A percentile compares a stretch with the other conserved stretches of the same genome.
These are phyloP conservation scores for Acleris literana DNA, from an alignment of 2,888 invertebrate species.

Conservation along the genomic window DNA sequence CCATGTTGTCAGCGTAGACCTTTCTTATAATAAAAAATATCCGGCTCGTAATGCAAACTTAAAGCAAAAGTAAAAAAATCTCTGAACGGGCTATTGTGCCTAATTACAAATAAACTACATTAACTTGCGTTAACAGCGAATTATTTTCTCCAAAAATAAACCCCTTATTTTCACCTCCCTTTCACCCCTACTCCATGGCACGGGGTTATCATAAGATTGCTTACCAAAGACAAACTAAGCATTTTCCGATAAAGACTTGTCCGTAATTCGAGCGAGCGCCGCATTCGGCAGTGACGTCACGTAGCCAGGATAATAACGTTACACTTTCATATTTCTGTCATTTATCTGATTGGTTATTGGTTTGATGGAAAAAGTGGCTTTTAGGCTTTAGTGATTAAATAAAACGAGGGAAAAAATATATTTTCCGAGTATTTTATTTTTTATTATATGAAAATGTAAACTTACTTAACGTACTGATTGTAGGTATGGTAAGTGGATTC, in stretches of 20 bases:
- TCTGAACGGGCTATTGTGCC: neutral
- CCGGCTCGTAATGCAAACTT: too few species aligned
- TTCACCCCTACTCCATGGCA: constrained; percentile 28
- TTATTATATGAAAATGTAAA: too few species aligned
- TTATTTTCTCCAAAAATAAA: neutral
- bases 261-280: constrained; percentile 47
- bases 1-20: too few species aligned
- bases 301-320: constrained; percentile 46
- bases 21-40: too few species aligned
- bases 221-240: constrained; percentile 55
- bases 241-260: constrained; percentile 54
- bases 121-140: neutral
- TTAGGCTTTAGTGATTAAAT: neutral
- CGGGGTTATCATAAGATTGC: constrained; percentile 53
- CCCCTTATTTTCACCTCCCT: constrained; percentile 14
- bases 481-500: too few species aligned
- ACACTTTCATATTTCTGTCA: constrained; percentile 25
- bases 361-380: constrained; percentile 1
- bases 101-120: neutral
- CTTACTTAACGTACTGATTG: too few species aligned
- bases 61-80: too few species aligned
- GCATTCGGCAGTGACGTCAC: constrained; percentile 48
- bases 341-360: constrained; percentile 13
- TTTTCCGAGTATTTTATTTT: neutral
- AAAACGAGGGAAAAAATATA: neutral